Percentiles rank a stretch among this genome's conserved stretches.
phyloP scores from a whole-genome alignment of 2,888 invertebrate species.

The Andrena fulva region DNA sequence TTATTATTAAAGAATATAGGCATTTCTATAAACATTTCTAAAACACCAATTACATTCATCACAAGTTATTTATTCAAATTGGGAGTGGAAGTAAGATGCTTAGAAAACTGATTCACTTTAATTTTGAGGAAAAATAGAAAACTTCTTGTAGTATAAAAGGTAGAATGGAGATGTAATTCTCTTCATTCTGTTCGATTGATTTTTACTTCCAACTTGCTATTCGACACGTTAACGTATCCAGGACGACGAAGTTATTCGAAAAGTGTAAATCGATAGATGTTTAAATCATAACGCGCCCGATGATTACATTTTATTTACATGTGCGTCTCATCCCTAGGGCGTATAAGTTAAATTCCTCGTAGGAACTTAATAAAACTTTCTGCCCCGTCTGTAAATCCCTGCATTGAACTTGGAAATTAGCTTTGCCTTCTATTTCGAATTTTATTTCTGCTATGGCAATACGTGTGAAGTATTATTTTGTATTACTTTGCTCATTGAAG shows the following conservation, averaged over 20 bases:
- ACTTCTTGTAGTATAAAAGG: too few relatives aligned
- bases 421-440: slow-evolving; percentile 17
- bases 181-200: not conserved
- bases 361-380: slow-evolving; percentile 45
- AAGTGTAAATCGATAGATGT: not conserved
- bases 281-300: slow-evolving; percentile 10
- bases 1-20: too few relatives aligned
- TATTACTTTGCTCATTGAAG: not conserved
- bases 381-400: not conserved
- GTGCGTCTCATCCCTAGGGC: slow-evolving; percentile 16
- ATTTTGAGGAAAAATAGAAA: too few relatives aligned
- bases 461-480: not conserved
- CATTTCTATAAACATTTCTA: too few relatives aligned
- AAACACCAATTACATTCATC: too few relatives aligned
- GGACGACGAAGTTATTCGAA: not conserved
- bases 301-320: slow-evolving; percentile 40
- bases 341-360: slow-evolving; percentile 35
- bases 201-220: not conserved
- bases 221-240: not conserved
- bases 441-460: not conserved
- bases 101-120: too few relatives aligned
- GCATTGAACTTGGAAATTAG: slow-evolving; percentile 39
- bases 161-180: not conserved
- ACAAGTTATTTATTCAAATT: too few relatives aligned
- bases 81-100: too few relatives aligned